Evolutionary conservation across 2,888 invertebrate genomes (phyloP).

Genomic region (Busseola fusca): DNA sequence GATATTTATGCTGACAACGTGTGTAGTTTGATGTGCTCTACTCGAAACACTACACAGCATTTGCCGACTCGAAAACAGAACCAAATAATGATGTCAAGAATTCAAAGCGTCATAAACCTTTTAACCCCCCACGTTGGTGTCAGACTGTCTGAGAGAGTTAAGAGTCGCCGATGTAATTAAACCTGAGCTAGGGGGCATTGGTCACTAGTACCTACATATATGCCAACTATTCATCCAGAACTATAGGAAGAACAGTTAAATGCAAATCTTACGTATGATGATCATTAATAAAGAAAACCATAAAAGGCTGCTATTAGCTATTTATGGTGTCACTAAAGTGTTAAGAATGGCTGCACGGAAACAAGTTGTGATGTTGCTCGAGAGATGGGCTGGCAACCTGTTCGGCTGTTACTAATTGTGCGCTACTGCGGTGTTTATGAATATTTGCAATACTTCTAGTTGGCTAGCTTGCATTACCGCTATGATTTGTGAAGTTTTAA

Average conservation of each 20-base stretch:
- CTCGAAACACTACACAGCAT: slow-evolving; percentile 56
- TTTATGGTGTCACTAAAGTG: slow-evolving; percentile 36
- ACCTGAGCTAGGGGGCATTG: slow-evolving; percentile 51
- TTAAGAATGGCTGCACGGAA: slow-evolving; percentile 24
- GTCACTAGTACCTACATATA: slow-evolving; percentile 33
- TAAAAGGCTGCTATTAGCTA: slow-evolving; percentile 43
- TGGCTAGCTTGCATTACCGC: slow-evolving; percentile 23
- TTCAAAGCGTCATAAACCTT: slow-evolving; percentile 62
- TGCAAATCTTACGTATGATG: slow-evolving; percentile 46
- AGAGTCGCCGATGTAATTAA: slow-evolving; percentile 55
- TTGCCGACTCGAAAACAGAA: slow-evolving; percentile 54
- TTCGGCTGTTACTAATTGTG: slow-evolving; percentile 24
- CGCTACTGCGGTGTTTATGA: slow-evolving; percentile 37
- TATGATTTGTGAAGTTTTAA: slow-evolving; percentile 16
- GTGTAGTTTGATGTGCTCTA: slow-evolving; percentile 43
- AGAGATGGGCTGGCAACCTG: slow-evolving; percentile 32
- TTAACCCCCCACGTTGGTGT: slow-evolving; percentile 63
- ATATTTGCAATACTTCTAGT: slow-evolving; percentile 22
- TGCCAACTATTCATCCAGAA: slow-evolving; percentile 30
- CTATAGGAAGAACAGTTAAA: slow-evolving; percentile 44
- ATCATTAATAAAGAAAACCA: slow-evolving; percentile 32
- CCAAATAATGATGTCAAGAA: slow-evolving; percentile 56
- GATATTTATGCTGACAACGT: slow-evolving; percentile 58
- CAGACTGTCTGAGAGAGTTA: slow-evolving; percentile 54
- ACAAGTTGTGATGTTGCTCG: slow-evolving; percentile 35